Conservation (phyloP, 1,140 invertebrate genomes). For the Laupala kohalensis region DNA sequence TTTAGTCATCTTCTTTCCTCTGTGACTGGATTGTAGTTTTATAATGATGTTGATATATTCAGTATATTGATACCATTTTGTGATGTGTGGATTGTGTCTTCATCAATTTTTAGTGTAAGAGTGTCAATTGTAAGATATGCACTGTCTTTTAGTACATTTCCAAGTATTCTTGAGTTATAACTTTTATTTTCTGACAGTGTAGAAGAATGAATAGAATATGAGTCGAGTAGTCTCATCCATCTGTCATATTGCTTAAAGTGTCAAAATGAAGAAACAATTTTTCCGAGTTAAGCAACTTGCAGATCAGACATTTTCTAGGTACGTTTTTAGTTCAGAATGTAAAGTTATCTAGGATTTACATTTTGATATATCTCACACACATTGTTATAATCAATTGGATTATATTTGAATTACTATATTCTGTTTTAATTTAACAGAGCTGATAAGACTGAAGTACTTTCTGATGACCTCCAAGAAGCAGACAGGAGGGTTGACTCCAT, state of each 20-base stretch:
- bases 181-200: too few species aligned
- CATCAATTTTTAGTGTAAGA: too few species aligned
- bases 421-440: slow-evolving; percentile 40
- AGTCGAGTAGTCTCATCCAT: too few species aligned
- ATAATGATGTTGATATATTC: too few species aligned
- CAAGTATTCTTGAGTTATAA: too few species aligned
- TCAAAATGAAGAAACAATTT: slow-evolving; percentile 71
- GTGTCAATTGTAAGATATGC: too few species aligned
- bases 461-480: slow-evolving; percentile 72
- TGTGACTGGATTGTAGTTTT: slow-evolving; percentile 1
- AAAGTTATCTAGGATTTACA: background rate
- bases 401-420: background rate
- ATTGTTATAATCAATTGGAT: background rate
- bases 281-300: slow-evolving; percentile 76
- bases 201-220: slow-evolving; percentile 1
- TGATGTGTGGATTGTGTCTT: too few species aligned
- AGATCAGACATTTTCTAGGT: slow-evolving; percentile 80
- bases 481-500: slow-evolving; percentile 80
- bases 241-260: slow-evolving; percentile 1
- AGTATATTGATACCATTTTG: too few species aligned
- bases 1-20: background rate
- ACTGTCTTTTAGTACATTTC: too few species aligned
- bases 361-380: background rate
- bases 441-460: slow-evolving; percentile 73
- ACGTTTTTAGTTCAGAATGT: slow-evolving; percentile 25